These are phyloP conservation scores for Watsonalla cultraria DNA, from an alignment of 2,888 invertebrate species.

Conservation along the genomic window DNA sequence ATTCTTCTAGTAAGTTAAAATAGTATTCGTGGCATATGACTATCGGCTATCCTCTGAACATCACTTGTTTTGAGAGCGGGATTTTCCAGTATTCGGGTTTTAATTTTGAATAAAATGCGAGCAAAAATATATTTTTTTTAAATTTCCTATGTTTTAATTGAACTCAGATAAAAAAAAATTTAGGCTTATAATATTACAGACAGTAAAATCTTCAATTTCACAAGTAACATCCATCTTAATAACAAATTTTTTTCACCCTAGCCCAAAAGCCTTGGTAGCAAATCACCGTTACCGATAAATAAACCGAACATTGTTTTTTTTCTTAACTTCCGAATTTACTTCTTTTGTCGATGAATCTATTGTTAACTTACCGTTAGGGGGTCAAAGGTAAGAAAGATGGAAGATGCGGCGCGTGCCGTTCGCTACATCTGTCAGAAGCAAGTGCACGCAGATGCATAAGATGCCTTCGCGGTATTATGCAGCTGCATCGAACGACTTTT, in stretches of 20 bases:
- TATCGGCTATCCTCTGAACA: no score
- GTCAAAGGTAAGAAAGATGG: conserved; percentile 38
- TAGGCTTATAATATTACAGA: no score
- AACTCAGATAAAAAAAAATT: no score
- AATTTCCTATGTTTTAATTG: no score
- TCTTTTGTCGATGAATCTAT: not conserved
- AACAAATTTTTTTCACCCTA: no score
- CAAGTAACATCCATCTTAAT: no score
- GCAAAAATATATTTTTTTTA: no score
- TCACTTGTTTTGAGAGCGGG: no score
- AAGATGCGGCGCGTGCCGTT: conserved; percentile 32
- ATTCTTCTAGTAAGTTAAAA: no score
- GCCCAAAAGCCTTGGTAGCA: not conserved
- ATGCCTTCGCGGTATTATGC: conserved; percentile 14
- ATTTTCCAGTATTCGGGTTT: no score
- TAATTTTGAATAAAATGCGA: no score
- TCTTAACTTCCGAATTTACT: not conserved
- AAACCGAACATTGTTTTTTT: not conserved
- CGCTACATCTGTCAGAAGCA: conserved; percentile 13
- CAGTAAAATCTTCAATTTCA: not conserved
- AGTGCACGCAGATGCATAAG: conserved; percentile 10
- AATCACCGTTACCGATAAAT: not conserved
- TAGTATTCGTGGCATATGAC: no score
- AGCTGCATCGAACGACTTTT: conserved; percentile 11
- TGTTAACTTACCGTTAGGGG: conserved; percentile 15